These are phyloP conservation scores for Pristionchus mayeri DNA, from an alignment of 2,888 invertebrate species.

Conservation along the genomic window DNA sequence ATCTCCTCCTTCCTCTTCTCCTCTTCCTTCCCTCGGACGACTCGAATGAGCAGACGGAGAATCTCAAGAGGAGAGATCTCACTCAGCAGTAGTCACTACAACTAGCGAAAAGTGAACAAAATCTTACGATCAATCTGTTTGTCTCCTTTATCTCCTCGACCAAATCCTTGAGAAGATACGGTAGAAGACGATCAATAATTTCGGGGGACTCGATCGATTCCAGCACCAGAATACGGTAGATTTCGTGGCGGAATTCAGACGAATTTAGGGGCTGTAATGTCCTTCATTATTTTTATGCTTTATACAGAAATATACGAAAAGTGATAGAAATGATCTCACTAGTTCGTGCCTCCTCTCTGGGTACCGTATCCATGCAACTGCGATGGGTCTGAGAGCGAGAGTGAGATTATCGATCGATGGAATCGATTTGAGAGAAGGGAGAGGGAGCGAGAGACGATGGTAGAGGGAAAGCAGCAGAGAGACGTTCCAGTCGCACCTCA, in stretches of 20 bases:
- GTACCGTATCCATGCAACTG: slow-evolving; percentile 17
- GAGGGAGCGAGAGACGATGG: slow-evolving; percentile 33
- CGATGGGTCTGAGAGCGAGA: slow-evolving; percentile 29
- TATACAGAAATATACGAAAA: too few relatives aligned
- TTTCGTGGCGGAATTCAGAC: slow-evolving; percentile 31
- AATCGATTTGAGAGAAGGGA: slow-evolving; percentile 11
- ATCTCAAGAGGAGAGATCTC: slow-evolving; percentile 22
- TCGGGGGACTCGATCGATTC: background rate
- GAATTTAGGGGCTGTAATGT: background rate
- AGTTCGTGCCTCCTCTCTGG: background rate
- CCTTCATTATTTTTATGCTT: too few relatives aligned
- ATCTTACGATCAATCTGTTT: slow-evolving; percentile 13
- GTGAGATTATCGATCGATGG: slow-evolving; percentile 14
- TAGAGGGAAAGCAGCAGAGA: background rate
- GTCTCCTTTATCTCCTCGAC: slow-evolving; percentile 17
- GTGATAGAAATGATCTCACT: background rate
- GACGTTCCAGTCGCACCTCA: slow-evolving; percentile 46
- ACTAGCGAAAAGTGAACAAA: background rate
- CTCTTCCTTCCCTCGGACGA: background rate
- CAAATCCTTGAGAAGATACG: background rate
- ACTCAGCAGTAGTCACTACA: too few relatives aligned
- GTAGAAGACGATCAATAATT: slow-evolving; percentile 6
- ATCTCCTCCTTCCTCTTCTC: slow-evolving; percentile 5
- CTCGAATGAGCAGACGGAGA: background rate
- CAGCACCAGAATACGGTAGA: slow-evolving; percentile 32